Evolutionary conservation across 2,888 invertebrate genomes (phyloP).

Genomic region (Orchesellides sinensis): DNA sequence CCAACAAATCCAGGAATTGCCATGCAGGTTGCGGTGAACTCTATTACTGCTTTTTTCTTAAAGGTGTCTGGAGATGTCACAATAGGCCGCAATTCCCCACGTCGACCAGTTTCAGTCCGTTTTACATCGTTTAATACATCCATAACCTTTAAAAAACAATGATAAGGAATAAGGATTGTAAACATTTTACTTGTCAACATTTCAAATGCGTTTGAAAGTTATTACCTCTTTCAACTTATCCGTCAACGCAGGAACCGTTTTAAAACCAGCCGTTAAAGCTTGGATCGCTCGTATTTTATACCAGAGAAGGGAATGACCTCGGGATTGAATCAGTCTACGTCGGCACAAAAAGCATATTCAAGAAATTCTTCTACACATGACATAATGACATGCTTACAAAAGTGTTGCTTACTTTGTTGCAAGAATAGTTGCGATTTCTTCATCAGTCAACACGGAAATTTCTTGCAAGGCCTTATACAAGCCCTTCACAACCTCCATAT

Average conservation of each 20-base stretch:
- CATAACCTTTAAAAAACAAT: background rate
- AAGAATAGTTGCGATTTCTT: conserved; percentile 79
- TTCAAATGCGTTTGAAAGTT: background rate
- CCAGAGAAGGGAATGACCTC: conserved; percentile 79
- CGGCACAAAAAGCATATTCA: background rate
- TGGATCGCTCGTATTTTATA: conserved; percentile 79
- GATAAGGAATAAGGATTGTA: background rate
- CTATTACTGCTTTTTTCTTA: conserved; percentile 78
- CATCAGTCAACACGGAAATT: conserved; percentile 78
- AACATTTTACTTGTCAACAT: background rate
- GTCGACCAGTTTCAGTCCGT: conserved; percentile 14
- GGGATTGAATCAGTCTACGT: conserved; percentile 74
- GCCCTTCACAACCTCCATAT: conserved; percentile 77
- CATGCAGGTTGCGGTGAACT: conserved; percentile 79
- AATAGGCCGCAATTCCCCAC: conserved; percentile 10
- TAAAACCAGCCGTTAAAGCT: conserved; percentile 78
- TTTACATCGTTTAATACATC: conserved; percentile 45
- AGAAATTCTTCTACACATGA: background rate
- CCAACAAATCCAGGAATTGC: conserved; percentile 80
- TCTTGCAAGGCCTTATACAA: conserved; percentile 78
- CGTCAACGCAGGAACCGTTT: conserved; percentile 78
- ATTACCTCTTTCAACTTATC: conserved; percentile 78
- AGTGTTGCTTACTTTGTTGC: conserved; percentile 77
- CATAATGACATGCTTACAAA: background rate
- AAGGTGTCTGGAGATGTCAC: conserved; percentile 1